A percentile compares a stretch with the other conserved stretches of the same genome.
Conservation (phyloP, 1,140 invertebrate species). For the Drosophila busckii region DNA sequence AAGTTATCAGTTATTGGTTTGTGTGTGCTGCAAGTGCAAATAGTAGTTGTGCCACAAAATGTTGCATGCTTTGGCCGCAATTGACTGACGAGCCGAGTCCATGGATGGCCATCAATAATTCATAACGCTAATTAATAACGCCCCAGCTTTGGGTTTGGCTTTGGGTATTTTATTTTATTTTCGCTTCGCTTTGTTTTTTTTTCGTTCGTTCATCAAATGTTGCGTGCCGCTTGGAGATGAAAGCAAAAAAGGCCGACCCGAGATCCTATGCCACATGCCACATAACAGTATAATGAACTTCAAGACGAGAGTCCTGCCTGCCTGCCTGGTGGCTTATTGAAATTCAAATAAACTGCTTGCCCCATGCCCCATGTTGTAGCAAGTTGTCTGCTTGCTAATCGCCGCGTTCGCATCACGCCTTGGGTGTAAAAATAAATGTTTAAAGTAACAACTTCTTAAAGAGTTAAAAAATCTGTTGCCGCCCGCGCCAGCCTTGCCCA, state of each 20-base stretch:
- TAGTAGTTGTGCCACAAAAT: slow-evolving; percentile 30
- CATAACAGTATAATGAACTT: slow-evolving; percentile 72
- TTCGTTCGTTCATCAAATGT: slow-evolving; percentile 62
- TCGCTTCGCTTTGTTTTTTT: too few species aligned
- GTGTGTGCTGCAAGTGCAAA: slow-evolving; percentile 13
- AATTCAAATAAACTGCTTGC: slow-evolving; percentile 68
- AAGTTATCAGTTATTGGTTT: slow-evolving; percentile 57
- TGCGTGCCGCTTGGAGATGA: slow-evolving; percentile 57
- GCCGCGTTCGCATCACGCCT: slow-evolving; percentile 50
- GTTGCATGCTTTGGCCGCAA: background rate
- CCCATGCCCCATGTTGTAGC: background rate
- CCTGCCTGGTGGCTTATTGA: slow-evolving; percentile 51
- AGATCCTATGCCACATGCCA: too few species aligned
- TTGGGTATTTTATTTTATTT: too few species aligned
- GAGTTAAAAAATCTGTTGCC: slow-evolving; percentile 59
- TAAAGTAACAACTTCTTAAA: slow-evolving; percentile 76
- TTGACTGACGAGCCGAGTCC: too few species aligned
- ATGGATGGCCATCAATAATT: slow-evolving; percentile 76
- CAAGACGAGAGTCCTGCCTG: background rate
- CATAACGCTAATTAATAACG: slow-evolving; percentile 78
- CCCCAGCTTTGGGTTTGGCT: too few species aligned
- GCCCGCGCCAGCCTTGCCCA: slow-evolving; percentile 11
- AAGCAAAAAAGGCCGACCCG: slow-evolving; percentile 55
- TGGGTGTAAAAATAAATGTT: slow-evolving; percentile 76
- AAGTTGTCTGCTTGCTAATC: slow-evolving; percentile 22